Conservation (phyloP, 2,113 vertebrate species). For the Amphiprion percula region DNA sequence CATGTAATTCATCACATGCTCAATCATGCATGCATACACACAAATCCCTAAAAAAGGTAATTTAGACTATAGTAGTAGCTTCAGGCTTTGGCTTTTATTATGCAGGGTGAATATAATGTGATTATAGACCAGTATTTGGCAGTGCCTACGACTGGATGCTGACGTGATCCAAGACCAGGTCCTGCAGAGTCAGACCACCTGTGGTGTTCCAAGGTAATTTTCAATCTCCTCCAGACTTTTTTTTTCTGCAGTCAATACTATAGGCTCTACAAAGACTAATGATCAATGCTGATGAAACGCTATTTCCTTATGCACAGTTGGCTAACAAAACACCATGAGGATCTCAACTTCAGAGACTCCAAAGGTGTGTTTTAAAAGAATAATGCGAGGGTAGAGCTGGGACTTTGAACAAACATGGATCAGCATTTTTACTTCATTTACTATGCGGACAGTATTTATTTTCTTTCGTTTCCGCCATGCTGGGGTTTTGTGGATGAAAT, state of each 20-base stretch:
- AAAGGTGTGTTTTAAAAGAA: slow-evolving; percentile 32
- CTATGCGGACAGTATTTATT: slow-evolving; percentile 1
- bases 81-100: slow-evolving; percentile 35
- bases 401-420: slow-evolving; percentile 17
- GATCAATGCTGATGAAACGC: slow-evolving; percentile 56
- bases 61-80: slow-evolving; percentile 16
- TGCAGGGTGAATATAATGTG: slow-evolving; percentile 24
- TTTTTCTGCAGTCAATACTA: slow-evolving; percentile 27
- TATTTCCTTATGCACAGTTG: slow-evolving; percentile 46
- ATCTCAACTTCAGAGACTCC: slow-evolving; percentile 25
- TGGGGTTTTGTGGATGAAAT: slow-evolving; percentile 37
- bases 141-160: neutral
- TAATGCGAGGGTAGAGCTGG: neutral
- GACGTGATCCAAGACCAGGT: slow-evolving; percentile 14
- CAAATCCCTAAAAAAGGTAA: slow-evolving; percentile 1
- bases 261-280: slow-evolving; percentile 55
- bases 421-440: slow-evolving; percentile 35
- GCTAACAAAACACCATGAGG: slow-evolving; percentile 32
- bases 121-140: slow-evolving; percentile 38
- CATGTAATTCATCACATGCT: slow-evolving; percentile 41
- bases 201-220: slow-evolving; percentile 7
- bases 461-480: slow-evolving; percentile 3
- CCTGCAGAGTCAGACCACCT: slow-evolving; percentile 49
- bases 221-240: neutral
- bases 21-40: slow-evolving; percentile 25